These are phyloP conservation scores for Agapostemon virescens DNA, from an alignment of 2,888 invertebrate genomes.

Conservation along the genomic window DNA sequence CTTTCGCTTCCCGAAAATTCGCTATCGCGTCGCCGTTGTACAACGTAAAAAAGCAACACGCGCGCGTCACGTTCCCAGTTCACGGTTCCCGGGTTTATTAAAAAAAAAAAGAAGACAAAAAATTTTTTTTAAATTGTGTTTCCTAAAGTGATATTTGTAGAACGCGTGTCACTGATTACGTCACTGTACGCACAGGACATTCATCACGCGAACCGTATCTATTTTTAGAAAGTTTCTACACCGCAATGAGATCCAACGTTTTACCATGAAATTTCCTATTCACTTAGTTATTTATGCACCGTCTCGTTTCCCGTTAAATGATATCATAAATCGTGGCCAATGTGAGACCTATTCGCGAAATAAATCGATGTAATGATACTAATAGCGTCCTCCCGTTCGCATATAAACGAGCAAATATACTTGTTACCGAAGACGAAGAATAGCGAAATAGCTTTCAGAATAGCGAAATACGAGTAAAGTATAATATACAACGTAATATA, in stretches of 20 bases:
- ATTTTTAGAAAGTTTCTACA: conserved; percentile 11
- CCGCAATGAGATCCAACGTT: conserved; percentile 18
- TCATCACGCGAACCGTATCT: conserved; percentile 21
- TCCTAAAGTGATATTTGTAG: conserved; percentile 41
- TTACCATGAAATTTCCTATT: conserved; percentile 27
- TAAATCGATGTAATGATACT: conserved; percentile 20
- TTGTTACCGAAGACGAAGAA: background rate
- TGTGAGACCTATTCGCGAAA: background rate
- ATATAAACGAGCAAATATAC: background rate
- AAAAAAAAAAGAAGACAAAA: background rate
- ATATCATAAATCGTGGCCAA: conserved; percentile 12
- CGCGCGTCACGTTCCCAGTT: background rate
- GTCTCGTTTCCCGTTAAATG: conserved; percentile 14
- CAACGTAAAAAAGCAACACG: background rate
- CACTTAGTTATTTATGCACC: conserved; percentile 20
- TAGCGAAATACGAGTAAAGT: background rate
- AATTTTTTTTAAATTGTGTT: conserved; percentile 2
- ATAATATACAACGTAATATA: background rate
- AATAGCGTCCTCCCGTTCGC: background rate
- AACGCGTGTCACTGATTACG: conserved; percentile 39
- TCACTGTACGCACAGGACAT: conserved; percentile 21
- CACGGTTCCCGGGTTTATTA: conserved; percentile 6
- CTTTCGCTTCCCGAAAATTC: conserved; percentile 5
- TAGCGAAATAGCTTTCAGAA: background rate
- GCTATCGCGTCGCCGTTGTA: conserved; percentile 10